Evolutionary conservation across 1,140 invertebrate genomes (phyloP).

Genomic region (Drosophila kurseongensis): DNA sequence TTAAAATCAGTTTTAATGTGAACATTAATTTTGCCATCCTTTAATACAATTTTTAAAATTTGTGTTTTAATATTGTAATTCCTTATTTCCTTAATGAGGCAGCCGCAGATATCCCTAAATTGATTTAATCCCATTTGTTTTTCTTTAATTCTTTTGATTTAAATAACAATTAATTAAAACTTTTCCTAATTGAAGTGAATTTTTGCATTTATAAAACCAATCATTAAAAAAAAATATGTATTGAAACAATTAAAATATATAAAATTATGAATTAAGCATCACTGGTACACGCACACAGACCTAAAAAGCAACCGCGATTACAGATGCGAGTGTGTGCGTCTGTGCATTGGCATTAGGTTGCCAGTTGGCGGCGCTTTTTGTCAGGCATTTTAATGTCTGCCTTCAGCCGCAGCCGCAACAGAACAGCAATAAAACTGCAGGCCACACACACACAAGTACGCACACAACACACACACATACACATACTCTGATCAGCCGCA

Average conservation of each 20-base stretch:
- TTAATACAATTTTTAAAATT: no score
- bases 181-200: no score
- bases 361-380: slow-evolving; percentile 67
- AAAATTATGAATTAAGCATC: slow-evolving; percentile 6
- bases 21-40: no score
- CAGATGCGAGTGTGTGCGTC: slow-evolving; percentile 12
- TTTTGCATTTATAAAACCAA: no score
- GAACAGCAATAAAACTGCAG: slow-evolving; percentile 69
- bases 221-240: no score
- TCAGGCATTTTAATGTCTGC: slow-evolving; percentile 72
- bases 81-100: no score
- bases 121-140: no score
- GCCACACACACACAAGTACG: slow-evolving; percentile 19
- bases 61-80: no score
- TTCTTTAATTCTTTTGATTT: no score
- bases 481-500: not conserved
- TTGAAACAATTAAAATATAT: not conserved
- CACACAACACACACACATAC: slow-evolving; percentile 17
- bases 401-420: slow-evolving; percentile 53
- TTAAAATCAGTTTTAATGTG: no score
- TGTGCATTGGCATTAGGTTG: slow-evolving; percentile 61
- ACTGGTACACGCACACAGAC: slow-evolving; percentile 8
- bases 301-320: slow-evolving; percentile 20
- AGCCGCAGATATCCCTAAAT: no score
- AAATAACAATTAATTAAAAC: no score